Evolutionary conservation across 2,888 invertebrate species (phyloP).

Genomic region (Acleris literana): DNA sequence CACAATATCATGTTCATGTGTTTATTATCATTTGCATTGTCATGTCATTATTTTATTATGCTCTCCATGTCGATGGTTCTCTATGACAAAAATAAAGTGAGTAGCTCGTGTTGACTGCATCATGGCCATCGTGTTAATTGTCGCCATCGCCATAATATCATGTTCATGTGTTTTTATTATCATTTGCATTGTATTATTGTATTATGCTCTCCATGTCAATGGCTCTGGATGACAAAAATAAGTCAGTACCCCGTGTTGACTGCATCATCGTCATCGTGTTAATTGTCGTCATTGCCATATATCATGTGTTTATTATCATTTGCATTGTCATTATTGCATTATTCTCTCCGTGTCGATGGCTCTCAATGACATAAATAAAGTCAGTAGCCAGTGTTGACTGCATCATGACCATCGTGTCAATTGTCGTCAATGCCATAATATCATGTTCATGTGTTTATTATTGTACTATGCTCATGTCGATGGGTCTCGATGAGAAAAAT

Average conservation of each 20-base stretch:
- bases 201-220: slow-evolving; percentile 68
- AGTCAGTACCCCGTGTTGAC: slow-evolving; percentile 67
- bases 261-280: slow-evolving; percentile 28
- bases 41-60: slow-evolving; percentile 44
- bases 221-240: slow-evolving; percentile 64
- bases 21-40: slow-evolving; percentile 29
- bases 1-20: slow-evolving; percentile 17
- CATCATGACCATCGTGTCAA: slow-evolving; percentile 26
- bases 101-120: slow-evolving; percentile 54
- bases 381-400: slow-evolving; percentile 61
- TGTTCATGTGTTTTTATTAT: slow-evolving; percentile 35
- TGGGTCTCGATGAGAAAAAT: slow-evolving; percentile 67
- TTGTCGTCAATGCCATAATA: slow-evolving; percentile 7
- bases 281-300: slow-evolving; percentile 5
- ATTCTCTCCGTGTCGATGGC: slow-evolving; percentile 72
- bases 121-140: slow-evolving; percentile 28
- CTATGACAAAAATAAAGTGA: slow-evolving; percentile 72
- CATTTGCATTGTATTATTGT: slow-evolving; percentile 11
- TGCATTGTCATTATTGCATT: slow-evolving; percentile 9
- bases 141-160: slow-evolving; percentile 9
- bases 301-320: slow-evolving; percentile 32
- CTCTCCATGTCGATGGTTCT: slow-evolving; percentile 68
- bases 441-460: too few relatives aligned
- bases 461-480: slow-evolving; percentile 61
- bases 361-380: slow-evolving; percentile 68